Evolutionary conservation across 30 jellyfish, hydroid and myxozoan genomes (phyloP), one percentile per base, ranked within the genome.

Genomic region (Euphysa ruthae): DNA sequence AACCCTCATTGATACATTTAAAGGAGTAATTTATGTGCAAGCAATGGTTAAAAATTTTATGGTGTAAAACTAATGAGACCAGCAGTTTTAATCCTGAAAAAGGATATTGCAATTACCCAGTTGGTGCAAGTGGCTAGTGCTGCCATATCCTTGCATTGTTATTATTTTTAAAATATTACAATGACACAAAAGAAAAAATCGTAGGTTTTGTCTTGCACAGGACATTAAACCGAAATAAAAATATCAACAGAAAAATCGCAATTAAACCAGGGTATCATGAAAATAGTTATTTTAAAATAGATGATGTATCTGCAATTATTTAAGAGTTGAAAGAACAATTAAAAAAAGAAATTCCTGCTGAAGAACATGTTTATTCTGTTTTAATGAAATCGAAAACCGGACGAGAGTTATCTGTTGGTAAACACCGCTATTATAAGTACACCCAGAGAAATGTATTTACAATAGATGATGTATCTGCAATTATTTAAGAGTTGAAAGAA

Each of bases 41-140:
- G 65, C 65, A 8, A 52, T 52, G 65, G 19, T 52, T 52, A 52
- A 52, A 52, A 52, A 52, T 8, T 52, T 24, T 20, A n/a, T n/a
- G 12, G 19, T 52, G 65, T 7, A 14, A 20, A 52, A n/a, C 28
- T 8, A 8, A 12, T 20, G 16, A 52, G 65, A 52, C 65, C 65
- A 52, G 65, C 65, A 8, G 65, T 52, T 12, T 12, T 52, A 52
- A 52, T n/a, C 65, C 65, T 52, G 34, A 52, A 52, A 52, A 52
- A 52, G 65, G 34, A 12, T 24, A 52, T 52, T 52, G 65, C 19
- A 20, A 8, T 20, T 52, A 20, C 30, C 65, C 65, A 8, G 65
- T 52, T n/a, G 65, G 65, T 12, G 32, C 65, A 12, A 52, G 65
- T 52, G 65, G 52, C 12, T 20, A 8, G 32, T 52, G 65, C 32